Evolutionary conservation across 2,888 invertebrate species (phyloP), one percentile per base, ranked within the genome.

Genomic region (Zelleria hepariella): DNA sequence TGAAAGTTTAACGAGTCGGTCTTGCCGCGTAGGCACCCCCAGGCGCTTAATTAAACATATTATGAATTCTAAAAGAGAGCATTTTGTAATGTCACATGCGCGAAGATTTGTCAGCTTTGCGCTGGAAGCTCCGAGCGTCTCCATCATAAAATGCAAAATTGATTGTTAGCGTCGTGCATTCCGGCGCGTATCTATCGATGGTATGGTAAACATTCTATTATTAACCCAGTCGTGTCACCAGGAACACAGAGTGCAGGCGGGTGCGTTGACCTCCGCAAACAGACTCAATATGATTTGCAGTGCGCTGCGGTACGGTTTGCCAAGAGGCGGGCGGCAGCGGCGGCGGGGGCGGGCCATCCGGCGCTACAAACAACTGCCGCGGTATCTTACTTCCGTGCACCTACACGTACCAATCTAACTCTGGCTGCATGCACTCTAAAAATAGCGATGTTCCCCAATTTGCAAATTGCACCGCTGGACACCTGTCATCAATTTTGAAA

Each of bases 201-300:
- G 58, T 55, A 49, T 54, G 52, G 73, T 78, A 75, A 74, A 72
- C 82, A 84, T 86, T 74, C 86, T 87, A 87, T 86, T 86, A 86
- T 82, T 87, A 85, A 76, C 78, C 79, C 82, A 79, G 79, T 78
- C 76, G 82, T 84, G 86, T 86, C 87, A 87, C 81, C 80, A 86
- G 88, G 85, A 87, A 86, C 82, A 84, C 80, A 86, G 84, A 85
- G 83, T 75, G 81, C 79, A 77, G 70, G 68, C 71, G 78, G 77
- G 87, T 77, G 80, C 87, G 77, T 82, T 86, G 86, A 86, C 88
- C 87, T 80, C 75, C 78, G 81, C 82, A 78, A 86, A 84, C 82
- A 83, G 81, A 84, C 80, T 81, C 76, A 68, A 73, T 83, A 82
- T 84, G 85, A 87, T 87, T 86, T 86, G 85, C 84, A 82, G 82